Conservation (phyloP, 1,140 invertebrate genomes). For the Aleiodes sp. region DNA sequence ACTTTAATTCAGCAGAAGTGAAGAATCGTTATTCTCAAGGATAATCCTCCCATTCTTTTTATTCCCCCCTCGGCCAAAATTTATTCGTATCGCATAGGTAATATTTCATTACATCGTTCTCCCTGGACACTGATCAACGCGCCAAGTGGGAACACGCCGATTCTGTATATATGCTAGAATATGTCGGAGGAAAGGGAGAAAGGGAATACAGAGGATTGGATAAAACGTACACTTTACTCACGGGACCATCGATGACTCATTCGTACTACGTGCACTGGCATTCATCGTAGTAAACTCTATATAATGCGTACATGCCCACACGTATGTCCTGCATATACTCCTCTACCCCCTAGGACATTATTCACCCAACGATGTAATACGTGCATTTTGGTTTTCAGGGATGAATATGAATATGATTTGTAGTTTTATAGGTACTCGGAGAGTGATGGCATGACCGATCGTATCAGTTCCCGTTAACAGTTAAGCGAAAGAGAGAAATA, state of each 20-base stretch:
- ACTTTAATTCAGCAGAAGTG: too few relatives aligned
- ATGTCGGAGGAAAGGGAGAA: not conserved
- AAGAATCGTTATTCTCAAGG: too few relatives aligned
- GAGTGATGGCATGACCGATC: slow-evolving; percentile 53
- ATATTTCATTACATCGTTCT: slow-evolving; percentile 57
- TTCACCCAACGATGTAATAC: slow-evolving; percentile 9
- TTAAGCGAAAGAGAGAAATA: not conserved
- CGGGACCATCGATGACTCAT: slow-evolving; percentile 43
- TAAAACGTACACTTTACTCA: slow-evolving; percentile 36
- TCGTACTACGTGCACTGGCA: slow-evolving; percentile 40
- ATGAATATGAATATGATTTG: slow-evolving; percentile 56
- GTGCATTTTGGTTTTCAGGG: slow-evolving; percentile 1
- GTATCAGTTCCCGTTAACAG: slow-evolving; percentile 43
- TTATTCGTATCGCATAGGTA: slow-evolving; percentile 49
- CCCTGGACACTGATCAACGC: slow-evolving; percentile 47
- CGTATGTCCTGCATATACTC: not conserved
- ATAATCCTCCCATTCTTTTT: too few relatives aligned
- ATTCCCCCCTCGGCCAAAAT: not conserved
- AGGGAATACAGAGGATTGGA: slow-evolving; percentile 31
- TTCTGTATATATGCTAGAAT: not conserved
- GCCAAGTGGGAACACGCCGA: slow-evolving; percentile 7
- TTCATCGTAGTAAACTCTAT: too few relatives aligned
- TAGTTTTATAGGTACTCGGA: slow-evolving; percentile 48
- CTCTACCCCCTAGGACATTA: not conserved
- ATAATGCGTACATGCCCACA: slow-evolving; percentile 1